Percentiles rank a stretch among this genome's conserved stretches.
phyloP scores from a whole-genome alignment of 2,888 invertebrate species.

The Conomelus anceps region DNA sequence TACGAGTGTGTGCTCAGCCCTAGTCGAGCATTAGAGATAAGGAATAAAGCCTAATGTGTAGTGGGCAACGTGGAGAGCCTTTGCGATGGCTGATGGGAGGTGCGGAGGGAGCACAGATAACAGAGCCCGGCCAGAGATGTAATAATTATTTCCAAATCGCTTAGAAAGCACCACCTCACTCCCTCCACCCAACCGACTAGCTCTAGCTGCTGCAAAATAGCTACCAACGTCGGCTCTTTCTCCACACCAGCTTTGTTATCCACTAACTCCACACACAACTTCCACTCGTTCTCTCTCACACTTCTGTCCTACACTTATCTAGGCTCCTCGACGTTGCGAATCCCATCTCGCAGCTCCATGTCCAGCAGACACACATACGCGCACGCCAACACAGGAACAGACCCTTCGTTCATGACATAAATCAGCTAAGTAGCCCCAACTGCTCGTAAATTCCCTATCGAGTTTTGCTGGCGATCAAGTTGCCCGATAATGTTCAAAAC shows the following conservation, averaged over 20 bases:
- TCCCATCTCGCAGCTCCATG: background rate
- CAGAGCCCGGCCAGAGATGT: background rate
- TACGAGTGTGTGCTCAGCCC: background rate
- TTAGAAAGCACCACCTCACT: background rate
- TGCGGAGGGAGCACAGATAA: background rate
- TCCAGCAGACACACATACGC: no score
- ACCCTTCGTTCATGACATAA: background rate
- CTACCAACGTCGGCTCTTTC: background rate
- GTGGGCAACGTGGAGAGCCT: background rate
- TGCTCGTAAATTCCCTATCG: background rate
- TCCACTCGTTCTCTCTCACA: background rate
- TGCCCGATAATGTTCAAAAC: background rate
- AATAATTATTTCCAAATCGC: slow-evolving; percentile 12
- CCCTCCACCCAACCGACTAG: background rate
- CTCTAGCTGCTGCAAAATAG: background rate
- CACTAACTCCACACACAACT: no score
- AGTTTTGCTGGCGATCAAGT: background rate
- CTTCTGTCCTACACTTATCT: background rate
- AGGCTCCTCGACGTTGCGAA: background rate
- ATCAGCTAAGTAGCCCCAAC: background rate
- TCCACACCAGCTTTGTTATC: background rate
- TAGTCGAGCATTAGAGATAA: background rate
- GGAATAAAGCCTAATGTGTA: background rate
- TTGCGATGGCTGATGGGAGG: background rate
- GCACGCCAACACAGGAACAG: background rate